phyloP scores from a whole-genome alignment of 2,888 invertebrate species.

The Opisthograptis luteolata region DNA sequence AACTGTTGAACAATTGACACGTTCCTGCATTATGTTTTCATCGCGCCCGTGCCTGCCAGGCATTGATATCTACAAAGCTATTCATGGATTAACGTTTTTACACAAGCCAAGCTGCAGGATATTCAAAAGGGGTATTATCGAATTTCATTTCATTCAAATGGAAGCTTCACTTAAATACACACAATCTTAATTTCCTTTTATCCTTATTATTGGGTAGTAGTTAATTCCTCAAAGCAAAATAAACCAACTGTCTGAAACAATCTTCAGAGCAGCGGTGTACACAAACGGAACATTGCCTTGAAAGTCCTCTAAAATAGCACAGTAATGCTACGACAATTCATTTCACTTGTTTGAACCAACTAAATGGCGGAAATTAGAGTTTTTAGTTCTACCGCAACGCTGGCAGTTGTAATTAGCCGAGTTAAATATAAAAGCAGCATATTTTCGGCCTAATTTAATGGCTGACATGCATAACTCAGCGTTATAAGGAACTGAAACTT shows the following conservation, averaged over 20 bases:
- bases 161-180: conserved; percentile 51
- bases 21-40: conserved; percentile 77
- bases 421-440: neutral
- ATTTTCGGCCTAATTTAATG: neutral
- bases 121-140: conserved; percentile 80
- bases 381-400: conserved; percentile 11
- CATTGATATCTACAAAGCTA: conserved; percentile 79
- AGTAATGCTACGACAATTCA: conserved; percentile 29
- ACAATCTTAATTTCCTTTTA: conserved; percentile 9
- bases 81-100: conserved; percentile 83
- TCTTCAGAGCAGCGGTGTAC: conserved; percentile 18
- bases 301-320: conserved; percentile 23
- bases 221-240: conserved; percentile 7
- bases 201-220: neutral
- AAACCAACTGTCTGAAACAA: conserved; percentile 20
- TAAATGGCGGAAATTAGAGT: conserved; percentile 20
- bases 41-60: conserved; percentile 72
- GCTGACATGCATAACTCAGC: too few species aligned
- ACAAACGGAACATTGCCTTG: conserved; percentile 22
- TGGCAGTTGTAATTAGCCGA: neutral
- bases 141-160: conserved; percentile 65
- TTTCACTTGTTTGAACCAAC: conserved; percentile 21
- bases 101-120: conserved; percentile 75
- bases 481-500: too few species aligned
- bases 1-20: conserved; percentile 46